phyloP scores from a whole-genome alignment of 2,888 invertebrate species.

The Julus scandinavius region DNA sequence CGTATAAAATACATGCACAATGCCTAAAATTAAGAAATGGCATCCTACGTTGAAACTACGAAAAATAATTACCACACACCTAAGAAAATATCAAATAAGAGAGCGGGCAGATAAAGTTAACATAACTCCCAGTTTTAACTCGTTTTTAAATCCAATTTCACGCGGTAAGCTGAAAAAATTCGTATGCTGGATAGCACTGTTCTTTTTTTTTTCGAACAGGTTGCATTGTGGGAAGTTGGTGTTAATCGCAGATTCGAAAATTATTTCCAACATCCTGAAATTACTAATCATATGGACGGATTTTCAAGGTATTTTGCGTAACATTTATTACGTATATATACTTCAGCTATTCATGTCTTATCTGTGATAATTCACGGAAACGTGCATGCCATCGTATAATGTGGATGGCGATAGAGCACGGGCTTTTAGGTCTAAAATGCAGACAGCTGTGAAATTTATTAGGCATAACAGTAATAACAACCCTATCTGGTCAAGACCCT shows the following conservation, averaged over 20 bases:
- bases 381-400: background rate
- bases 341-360: background rate
- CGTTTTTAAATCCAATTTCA: background rate
- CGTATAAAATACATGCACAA: background rate
- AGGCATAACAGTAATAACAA: too few relatives aligned
- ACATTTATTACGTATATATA: background rate
- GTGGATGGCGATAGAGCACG: background rate
- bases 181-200: background rate
- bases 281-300: background rate
- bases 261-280: background rate
- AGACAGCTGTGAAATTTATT: background rate
- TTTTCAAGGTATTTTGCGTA: background rate
- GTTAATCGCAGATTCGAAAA: background rate
- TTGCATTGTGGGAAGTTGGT: background rate
- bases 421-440: background rate
- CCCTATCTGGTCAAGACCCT: too few relatives aligned
- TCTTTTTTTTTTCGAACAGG: background rate
- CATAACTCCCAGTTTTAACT: background rate
- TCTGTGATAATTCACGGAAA: background rate
- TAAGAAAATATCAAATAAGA: background rate
- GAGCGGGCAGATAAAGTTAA: background rate
- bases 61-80: background rate
- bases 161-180: background rate
- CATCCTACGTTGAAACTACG: background rate
- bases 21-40: background rate